These are phyloP conservation scores for Emydocephalus ijimae DNA, from an alignment of 2,113 vertebrate genomes.

Conservation along the genomic window DNA sequence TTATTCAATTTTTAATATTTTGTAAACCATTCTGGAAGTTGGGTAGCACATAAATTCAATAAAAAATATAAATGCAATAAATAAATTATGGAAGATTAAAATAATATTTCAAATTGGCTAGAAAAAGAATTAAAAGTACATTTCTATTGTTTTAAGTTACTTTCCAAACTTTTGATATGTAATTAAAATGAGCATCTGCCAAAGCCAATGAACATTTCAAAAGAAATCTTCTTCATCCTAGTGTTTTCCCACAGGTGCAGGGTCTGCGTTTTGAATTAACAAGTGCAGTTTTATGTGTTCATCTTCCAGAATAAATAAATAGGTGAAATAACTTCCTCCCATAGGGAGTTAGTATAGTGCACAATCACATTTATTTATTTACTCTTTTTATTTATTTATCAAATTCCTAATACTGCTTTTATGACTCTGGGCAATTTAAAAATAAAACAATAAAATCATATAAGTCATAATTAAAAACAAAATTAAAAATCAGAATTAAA, in stretches of 20 bases:
- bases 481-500: not conserved
- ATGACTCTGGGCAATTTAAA: not conserved
- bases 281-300: not conserved
- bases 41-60: not conserved
- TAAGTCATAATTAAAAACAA: not conserved
- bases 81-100: not conserved
- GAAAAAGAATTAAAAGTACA: not conserved
- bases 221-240: not conserved
- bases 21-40: not conserved
- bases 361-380: not conserved
- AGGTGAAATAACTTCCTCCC: not conserved
- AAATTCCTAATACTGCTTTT: not conserved
- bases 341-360: not conserved
- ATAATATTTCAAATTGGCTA: not conserved
- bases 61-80: not conserved
- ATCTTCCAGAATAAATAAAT: not conserved
- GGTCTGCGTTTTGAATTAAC: not conserved
- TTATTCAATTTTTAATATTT: not conserved
- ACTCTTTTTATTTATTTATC: not conserved
- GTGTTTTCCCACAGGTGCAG: not conserved
- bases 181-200: not conserved
- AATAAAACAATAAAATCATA: not conserved
- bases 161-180: not conserved
- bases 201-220: not conserved
- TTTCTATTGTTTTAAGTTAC: not conserved